phyloP scores from a whole-genome alignment of 1,140 invertebrate genomes.

The Goniozus legneri region DNA sequence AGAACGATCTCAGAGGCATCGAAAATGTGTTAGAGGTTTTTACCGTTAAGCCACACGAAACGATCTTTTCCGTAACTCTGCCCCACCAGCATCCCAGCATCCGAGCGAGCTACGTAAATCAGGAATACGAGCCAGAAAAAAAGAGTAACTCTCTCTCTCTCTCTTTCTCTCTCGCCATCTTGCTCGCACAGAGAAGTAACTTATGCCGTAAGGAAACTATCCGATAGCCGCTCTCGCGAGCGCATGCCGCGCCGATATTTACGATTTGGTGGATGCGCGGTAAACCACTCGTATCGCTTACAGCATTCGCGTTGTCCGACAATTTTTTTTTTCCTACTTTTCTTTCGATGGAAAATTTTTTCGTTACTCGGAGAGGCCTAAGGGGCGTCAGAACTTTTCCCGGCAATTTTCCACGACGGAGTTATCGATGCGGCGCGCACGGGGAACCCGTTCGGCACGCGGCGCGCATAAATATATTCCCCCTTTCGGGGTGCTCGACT shows the following conservation, averaged over 20 bases:
- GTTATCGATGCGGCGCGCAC: conserved; percentile 4
- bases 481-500: conserved; percentile 27
- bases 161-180: too few species aligned
- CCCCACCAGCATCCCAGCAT: conserved; percentile 16
- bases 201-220: conserved; percentile 22
- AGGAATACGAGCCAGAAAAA: conserved; percentile 30
- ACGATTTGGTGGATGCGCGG: conserved; percentile 38
- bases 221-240: too few species aligned
- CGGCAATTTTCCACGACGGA: conserved; percentile 9
- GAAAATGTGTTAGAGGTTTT: too few species aligned
- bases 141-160: conserved; percentile 27
- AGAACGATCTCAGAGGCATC: too few species aligned
- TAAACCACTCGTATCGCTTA: conserved; percentile 37
- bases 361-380: too few species aligned
- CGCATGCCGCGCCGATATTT: conserved; percentile 31
- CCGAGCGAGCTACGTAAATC: conserved; percentile 29
- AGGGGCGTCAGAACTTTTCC: conserved; percentile 3
- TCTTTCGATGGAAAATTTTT: neutral
- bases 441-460: conserved; percentile 31
- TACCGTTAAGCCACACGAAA: conserved; percentile 22
- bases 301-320: neutral
- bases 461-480: conserved; percentile 44
- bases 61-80: neutral
- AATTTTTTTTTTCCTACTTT: neutral
- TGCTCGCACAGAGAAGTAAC: too few species aligned